Evolutionary conservation across 2,888 invertebrate genomes (phyloP).

Genomic region (Pterostichus niger): DNA sequence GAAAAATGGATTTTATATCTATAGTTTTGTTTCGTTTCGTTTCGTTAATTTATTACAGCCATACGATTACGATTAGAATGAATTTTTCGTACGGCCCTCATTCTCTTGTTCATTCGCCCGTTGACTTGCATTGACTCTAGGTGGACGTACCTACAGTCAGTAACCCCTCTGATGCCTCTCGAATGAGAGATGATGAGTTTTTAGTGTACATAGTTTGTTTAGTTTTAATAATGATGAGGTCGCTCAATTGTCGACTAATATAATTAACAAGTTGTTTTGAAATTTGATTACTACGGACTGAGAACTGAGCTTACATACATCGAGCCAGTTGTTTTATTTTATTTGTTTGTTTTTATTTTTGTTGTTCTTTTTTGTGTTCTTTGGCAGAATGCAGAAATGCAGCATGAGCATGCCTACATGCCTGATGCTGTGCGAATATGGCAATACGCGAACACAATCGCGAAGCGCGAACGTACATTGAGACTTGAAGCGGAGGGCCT

Average conservation of each 20-base stretch:
- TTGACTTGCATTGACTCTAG: constrained; percentile 35
- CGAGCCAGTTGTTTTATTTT: constrained; percentile 35
- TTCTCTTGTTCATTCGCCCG: constrained; percentile 31
- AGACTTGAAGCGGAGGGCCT: constrained; percentile 23
- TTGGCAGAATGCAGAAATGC: constrained; percentile 13
- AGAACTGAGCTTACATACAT: constrained; percentile 28
- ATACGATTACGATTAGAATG: neutral
- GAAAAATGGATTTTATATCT: neutral
- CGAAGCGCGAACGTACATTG: constrained; percentile 4
- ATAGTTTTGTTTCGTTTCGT: neutral
- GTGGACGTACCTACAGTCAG: constrained; percentile 25
- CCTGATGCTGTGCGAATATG: constrained; percentile 14
- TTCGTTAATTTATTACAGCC: constrained; percentile 14
- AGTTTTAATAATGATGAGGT: constrained; percentile 27
- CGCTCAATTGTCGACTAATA: constrained; percentile 54
- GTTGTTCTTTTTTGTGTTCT: neutral
- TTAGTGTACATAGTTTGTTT: constrained; percentile 32
- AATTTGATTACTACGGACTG: constrained; percentile 20
- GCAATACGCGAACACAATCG: neutral
- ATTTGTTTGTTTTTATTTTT: constrained; percentile 25
- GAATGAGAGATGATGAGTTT: constrained; percentile 10
- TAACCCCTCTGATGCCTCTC: constrained; percentile 6
- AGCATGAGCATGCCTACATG: constrained; percentile 4
- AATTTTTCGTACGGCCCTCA: neutral
- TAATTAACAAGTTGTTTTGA: neutral